phyloP scores from a whole-genome alignment of 2,797 vertebrate genomes.

The Columba guinea region DNA sequence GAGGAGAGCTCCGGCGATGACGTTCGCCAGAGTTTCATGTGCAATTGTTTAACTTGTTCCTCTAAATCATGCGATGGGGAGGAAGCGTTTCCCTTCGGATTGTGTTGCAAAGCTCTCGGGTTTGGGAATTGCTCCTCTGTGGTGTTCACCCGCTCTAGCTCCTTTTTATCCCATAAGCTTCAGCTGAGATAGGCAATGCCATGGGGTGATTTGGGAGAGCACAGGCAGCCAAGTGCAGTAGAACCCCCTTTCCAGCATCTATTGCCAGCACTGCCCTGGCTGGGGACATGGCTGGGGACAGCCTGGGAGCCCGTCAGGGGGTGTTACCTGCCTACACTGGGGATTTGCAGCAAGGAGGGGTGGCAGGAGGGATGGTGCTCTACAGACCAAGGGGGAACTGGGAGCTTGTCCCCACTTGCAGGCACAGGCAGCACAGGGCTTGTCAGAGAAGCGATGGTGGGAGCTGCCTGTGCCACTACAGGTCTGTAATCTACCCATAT shows the following conservation, averaged over 20 bases:
- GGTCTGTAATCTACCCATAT: background rate
- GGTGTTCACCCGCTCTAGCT: background rate
- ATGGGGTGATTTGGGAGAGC: background rate
- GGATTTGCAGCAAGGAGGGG: background rate
- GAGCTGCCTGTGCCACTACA: fast-evolving
- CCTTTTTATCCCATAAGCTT: background rate
- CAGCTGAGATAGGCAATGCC: background rate
- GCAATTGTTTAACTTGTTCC: slow-evolving; percentile 35
- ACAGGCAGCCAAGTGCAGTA: fast-evolving
- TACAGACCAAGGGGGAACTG: background rate
- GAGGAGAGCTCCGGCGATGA: slow-evolving; percentile 14
- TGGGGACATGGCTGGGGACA: background rate
- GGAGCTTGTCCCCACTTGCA: fast-evolving
- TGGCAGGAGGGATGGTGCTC: background rate
- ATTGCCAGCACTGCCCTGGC: background rate
- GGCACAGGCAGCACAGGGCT: background rate
- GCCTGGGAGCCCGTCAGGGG: fast-evolving
- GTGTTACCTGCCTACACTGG: background rate
- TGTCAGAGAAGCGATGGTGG: background rate
- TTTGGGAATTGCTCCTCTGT: background rate
- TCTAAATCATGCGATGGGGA: background rate
- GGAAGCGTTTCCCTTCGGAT: slow-evolving; percentile 1
- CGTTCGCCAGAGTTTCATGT: background rate
- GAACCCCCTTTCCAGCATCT: background rate
- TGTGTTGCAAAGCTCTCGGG: background rate